Base-by-base conservation (phyloP, 2,797 vertebrate species). In the Oreochromis grahami region DNA sequence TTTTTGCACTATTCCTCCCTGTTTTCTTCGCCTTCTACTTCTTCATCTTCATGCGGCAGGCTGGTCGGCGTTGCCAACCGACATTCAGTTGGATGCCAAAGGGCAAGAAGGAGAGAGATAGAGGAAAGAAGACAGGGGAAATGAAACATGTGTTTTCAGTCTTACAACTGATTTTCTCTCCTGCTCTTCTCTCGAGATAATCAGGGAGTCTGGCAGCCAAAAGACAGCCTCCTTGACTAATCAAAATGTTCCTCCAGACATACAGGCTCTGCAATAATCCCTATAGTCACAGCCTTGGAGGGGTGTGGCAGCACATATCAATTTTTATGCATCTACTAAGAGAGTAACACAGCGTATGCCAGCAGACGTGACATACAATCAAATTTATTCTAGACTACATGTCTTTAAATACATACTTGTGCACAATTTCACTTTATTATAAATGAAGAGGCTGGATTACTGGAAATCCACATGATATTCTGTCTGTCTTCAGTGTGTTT, bases 111-210 rank as follows among this genome's bases (percentile, higher is more conserved):
- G 84, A 84, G 78, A 84, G 85, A 82, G 86, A 65, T 43, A 74
- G 77, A 80, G 78, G 53, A 72, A 79, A 82, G 65, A 86, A 84
- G 80, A 87, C 78, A 78, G 79, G 56, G 68, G 82, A 87, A 89
- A 90, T 88, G 80, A 88, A 92, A 94, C 86, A 87, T 91, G 92
- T 95, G 87, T 94, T 93, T 93, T 89, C 83, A 90, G 93, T 91
- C 90, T 92, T 89, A 87, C 90, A 85, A 87, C 91, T 87, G 87
- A 91, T 90, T 92, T 88, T 70, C 52, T 81, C 68, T 68, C 24
- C 24, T 68, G 84, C 88, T 87, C 63, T 83, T 89, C 91, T 95
- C 90, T 89, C 63, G 91, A 92, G 91, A 95, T 94, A 86, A 91
- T 81, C 81, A 86, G 79, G 11, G 79, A 90, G 89, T 88, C 79